Percentiles rank a stretch among this genome's conserved stretches.
Conservation (phyloP, 2,888 invertebrate species). For the Polyommatus iphigenia region DNA sequence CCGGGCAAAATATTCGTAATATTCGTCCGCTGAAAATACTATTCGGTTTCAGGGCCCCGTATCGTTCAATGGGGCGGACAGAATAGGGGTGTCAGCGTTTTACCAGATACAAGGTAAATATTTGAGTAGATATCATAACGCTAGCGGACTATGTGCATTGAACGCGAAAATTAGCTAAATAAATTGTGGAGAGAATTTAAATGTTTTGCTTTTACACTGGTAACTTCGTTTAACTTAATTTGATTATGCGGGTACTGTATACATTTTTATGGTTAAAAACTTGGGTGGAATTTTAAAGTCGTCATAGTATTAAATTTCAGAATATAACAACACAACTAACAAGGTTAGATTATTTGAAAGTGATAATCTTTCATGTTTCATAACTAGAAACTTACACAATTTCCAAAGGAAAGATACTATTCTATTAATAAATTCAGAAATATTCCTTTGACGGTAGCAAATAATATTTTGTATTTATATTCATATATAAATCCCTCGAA, state of each 20-base stretch:
- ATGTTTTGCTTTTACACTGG: background rate
- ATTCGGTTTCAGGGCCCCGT: constrained; percentile 88
- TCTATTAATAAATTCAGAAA: background rate
- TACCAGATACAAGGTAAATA: constrained; percentile 90
- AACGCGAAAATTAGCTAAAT: background rate
- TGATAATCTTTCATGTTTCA: background rate
- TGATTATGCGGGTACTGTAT: background rate
- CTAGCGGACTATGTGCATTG: background rate
- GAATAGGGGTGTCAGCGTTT: constrained; percentile 92
- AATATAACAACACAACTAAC: background rate
- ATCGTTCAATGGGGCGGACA: constrained; percentile 92
- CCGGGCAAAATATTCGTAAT: constrained; percentile 5
- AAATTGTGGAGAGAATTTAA: background rate
- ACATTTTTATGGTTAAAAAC: background rate
- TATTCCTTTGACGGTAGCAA: background rate
- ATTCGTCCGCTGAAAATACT: constrained; percentile 17
- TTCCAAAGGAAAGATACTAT: background rate
- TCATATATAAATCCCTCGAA: background rate
- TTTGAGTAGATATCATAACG: background rate
- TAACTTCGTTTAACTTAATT: background rate
- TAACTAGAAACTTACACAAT: background rate
- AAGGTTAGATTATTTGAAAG: background rate
- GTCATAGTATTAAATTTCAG: background rate
- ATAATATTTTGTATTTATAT: background rate
- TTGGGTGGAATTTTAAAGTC: background rate